Base-by-base conservation (phyloP, 2,888 invertebrate genomes). In the Agrochola lychnidis region DNA sequence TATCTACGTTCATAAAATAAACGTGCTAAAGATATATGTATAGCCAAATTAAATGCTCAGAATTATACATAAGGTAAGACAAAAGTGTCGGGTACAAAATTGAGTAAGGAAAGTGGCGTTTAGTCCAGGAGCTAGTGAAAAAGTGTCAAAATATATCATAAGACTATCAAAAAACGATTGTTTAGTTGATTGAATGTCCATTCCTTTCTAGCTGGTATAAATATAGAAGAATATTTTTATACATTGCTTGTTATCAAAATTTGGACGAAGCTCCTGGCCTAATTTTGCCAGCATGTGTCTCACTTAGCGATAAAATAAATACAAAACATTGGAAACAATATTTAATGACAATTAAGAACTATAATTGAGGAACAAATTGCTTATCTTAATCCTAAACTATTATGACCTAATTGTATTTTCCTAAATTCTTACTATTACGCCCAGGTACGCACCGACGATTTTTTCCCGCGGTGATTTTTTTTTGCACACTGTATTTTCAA, bases 21-120 rank as follows among this genome's bases (percentile, higher is more conserved):
- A 66, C 70, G 66, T 81, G 53, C 75, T 69, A 70, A 78, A 75
- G 36, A 82, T 78, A 68, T 59, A 61, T 66, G 64, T 70, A 59
- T 64, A 84, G 89, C 90, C 89, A 90, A 90, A 88, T 73, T 70
- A 71, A 73, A 78, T 81, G 90, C 88, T 89, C 90, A 90, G 82
- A 84, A 74, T 81, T 76, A 84, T 82, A 78, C 70, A 59, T 87
- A 82, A 83, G 79, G 73, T 30, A 84, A 81, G 42, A 83, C 86
- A 84, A 84, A 85, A 78, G 66, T 70, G 76, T 85, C 42, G 84
- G 87, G 88, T 90, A 90, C 90, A 90, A 89, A 88, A 78, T 87
- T 84, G 87, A 77, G 56, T 88, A 76, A 87, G 71, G 78, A 81
- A 72, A 74, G 86, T 61, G 70, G 75, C 74, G 19, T 68, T 77